Base-by-base conservation (phyloP, 2,888 invertebrate genomes). In the Drosophila testacea region DNA sequence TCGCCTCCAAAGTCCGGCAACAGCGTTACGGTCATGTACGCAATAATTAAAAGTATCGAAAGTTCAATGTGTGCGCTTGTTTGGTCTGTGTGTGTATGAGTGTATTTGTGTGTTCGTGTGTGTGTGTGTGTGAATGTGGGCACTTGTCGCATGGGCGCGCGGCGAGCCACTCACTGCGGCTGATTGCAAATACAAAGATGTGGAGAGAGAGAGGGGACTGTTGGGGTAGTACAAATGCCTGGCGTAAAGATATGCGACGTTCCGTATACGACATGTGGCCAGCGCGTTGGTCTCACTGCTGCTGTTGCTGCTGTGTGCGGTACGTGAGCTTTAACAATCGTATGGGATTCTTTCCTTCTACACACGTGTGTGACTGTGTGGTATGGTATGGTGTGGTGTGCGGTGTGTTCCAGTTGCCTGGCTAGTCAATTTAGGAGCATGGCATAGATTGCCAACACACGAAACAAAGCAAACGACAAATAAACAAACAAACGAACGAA, bases 41-140 rank as follows among this genome's bases (percentile, higher is more conserved):
- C 82, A 89, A 89, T 88, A 89, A 88, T 88, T 88, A 90, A 90
- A 88, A 88, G 88, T 90, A 88, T 87, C 81, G 81, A 88, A 79
- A 88, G 70, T 88, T 76, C 65, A 52, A 57, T 51, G 50, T 59
- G 56, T 44, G 36, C 44, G 66, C 61, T 42, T 39, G 39, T 56
- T 30, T 48, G 46, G 22, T 30, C 30, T 30, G 30, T 6, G 30
- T 30, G 6, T 30, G 5, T 30, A 1, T 41, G 51, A n/a, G 38
- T 76, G 61, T 69, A 56, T 51, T 39, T 57, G 61, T 42, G 38
- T 42, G 67, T 63, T 50, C 32, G 30, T 63, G 46, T 56, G 42
- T 38, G 55, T 13, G 34, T 62, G 59, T 65, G 57, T 66, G 75
- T 63, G 68, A 61, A 48, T 80, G 81, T 55, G 79, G 55, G 73